phyloP scores from a whole-genome alignment of 2,113 vertebrate genomes.

The Pyxicephalus adspersus region DNA sequence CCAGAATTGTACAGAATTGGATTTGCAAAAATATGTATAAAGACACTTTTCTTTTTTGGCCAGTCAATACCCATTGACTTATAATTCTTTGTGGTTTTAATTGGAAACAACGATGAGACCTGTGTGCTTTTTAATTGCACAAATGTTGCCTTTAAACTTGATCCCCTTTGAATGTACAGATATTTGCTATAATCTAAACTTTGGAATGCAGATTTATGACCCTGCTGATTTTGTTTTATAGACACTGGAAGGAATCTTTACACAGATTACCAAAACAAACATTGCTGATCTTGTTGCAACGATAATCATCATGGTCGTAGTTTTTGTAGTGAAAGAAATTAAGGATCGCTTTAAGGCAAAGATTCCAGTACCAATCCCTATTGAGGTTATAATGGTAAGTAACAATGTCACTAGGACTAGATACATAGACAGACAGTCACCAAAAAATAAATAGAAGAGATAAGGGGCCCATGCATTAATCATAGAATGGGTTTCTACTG shows the following conservation, averaged over 20 bases:
- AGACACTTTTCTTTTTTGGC: too few relatives aligned
- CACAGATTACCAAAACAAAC: slow-evolving; percentile 82
- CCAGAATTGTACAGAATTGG: too few relatives aligned
- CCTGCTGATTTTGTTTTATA: slow-evolving; percentile 62
- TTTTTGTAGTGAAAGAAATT: slow-evolving; percentile 88
- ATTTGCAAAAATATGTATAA: too few relatives aligned
- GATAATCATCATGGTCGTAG: slow-evolving; percentile 79
- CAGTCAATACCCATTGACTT: too few relatives aligned
- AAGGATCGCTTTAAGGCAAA: slow-evolving; percentile 89
- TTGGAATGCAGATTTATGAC: slow-evolving; percentile 1
- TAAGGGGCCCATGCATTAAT: too few relatives aligned
- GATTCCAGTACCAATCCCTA: slow-evolving; percentile 89
- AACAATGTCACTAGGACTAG: neutral
- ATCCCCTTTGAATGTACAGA: too few relatives aligned
- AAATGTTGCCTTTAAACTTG: too few relatives aligned
- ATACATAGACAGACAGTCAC: neutral
- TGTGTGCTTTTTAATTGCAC: too few relatives aligned
- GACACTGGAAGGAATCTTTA: slow-evolving; percentile 82
- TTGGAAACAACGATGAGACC: too few relatives aligned
- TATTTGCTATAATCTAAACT: neutral
- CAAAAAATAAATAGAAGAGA: neutral
- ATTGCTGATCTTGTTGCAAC: slow-evolving; percentile 87
- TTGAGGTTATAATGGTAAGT: slow-evolving; percentile 92
- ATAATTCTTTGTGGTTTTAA: too few relatives aligned
- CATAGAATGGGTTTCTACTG: too few relatives aligned